Evolutionary conservation across 2,113 vertebrate genomes (phyloP).

Genomic region (Coracopsis vasa): DNA sequence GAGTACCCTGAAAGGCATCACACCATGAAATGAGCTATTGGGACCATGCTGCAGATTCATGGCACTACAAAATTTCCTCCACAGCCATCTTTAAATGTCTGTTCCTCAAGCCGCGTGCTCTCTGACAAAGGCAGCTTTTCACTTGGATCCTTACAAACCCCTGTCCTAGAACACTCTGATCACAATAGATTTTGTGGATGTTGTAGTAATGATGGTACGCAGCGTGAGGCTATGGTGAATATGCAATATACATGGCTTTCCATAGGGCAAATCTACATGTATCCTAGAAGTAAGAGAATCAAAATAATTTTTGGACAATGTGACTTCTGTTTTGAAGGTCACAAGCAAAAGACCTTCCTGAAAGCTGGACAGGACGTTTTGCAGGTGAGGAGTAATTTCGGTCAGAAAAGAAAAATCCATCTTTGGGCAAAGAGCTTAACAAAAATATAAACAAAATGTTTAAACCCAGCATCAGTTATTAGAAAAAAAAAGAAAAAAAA

Average conservation of each 20-base stretch:
- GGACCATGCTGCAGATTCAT: background rate
- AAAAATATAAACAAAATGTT: background rate
- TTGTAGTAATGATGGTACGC: too few species aligned
- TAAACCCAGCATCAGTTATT: background rate
- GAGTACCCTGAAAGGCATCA: background rate
- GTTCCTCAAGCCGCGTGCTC: background rate
- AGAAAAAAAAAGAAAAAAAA: background rate
- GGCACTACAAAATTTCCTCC: background rate
- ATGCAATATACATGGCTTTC: background rate
- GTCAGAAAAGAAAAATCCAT: background rate
- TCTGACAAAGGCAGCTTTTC: background rate
- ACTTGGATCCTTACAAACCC: background rate
- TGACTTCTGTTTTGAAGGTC: background rate
- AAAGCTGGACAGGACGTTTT: background rate
- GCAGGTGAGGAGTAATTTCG: background rate
- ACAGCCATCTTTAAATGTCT: background rate
- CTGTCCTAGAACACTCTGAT: background rate
- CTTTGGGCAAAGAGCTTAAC: background rate
- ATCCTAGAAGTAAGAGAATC: background rate
- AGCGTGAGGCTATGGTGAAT: background rate
- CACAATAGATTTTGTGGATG: background rate
- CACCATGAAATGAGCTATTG: background rate
- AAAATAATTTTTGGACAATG: background rate
- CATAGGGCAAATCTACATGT: fast-evolving
- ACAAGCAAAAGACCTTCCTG: background rate